Evolutionary conservation across 2,797 vertebrate species (phyloP).

Genomic region (Rhadinocentrus ornatus): DNA sequence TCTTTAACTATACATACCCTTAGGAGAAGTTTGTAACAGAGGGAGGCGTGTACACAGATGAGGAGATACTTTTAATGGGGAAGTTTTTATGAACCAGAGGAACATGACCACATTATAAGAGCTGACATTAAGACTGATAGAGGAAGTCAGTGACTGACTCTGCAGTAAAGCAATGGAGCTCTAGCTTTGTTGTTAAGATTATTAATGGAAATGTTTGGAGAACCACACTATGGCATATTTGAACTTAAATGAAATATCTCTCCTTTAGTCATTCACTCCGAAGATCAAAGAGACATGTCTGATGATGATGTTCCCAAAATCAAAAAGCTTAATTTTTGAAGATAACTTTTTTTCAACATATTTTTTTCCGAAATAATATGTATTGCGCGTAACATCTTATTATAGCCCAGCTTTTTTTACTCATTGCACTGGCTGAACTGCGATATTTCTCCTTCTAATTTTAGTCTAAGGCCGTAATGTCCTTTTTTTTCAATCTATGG

Average conservation of each 20-base stretch:
- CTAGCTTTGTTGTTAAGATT: neutral
- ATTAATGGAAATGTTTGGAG: slow-evolving; percentile 23
- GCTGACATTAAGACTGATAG: slow-evolving; percentile 24
- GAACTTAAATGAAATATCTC: slow-evolving; percentile 27
- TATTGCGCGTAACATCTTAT: slow-evolving; percentile 44
- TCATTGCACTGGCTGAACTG: slow-evolving; percentile 18
- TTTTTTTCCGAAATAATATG: slow-evolving; percentile 39
- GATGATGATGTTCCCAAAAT: slow-evolving; percentile 12
- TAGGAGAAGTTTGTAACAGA: slow-evolving; percentile 12
- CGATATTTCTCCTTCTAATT: slow-evolving; percentile 53
- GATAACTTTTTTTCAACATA: slow-evolving; percentile 21
- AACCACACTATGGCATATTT: neutral
- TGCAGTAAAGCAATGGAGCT: neutral
- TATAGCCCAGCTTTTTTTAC: slow-evolving; percentile 30
- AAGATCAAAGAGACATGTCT: neutral
- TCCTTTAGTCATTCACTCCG: slow-evolving; percentile 5
- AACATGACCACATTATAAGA: slow-evolving; percentile 28
- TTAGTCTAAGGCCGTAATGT: slow-evolving; percentile 47
- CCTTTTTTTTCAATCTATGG: slow-evolving; percentile 55
- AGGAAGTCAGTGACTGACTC: neutral
- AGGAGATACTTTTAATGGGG: slow-evolving; percentile 24
- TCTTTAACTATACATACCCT: slow-evolving; percentile 23
- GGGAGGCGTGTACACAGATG: slow-evolving; percentile 13
- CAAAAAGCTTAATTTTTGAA: slow-evolving; percentile 13
- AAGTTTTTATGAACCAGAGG: slow-evolving; percentile 29